phyloP scores from a whole-genome alignment of 1,140 invertebrate species.

The Microplitis mediator region DNA sequence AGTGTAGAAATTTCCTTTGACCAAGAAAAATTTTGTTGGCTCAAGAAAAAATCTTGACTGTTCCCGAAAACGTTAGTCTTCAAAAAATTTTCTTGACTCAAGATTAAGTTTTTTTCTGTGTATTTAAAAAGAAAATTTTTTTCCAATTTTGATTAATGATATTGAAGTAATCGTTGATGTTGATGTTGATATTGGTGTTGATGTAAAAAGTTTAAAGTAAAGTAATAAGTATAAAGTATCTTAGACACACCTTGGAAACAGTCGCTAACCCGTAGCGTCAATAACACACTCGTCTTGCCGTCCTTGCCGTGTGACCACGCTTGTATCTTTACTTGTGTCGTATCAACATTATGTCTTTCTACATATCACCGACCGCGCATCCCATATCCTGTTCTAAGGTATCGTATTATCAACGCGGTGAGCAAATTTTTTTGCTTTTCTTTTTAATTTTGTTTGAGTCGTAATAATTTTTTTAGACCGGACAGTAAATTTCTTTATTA shows the following conservation, averaged over 20 bases:
- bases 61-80: too few relatives aligned
- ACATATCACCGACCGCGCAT: slow-evolving; percentile 15
- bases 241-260: slow-evolving; percentile 11
- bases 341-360: neutral
- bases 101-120: too few relatives aligned
- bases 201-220: neutral
- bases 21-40: too few relatives aligned
- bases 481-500: neutral
- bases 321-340: neutral
- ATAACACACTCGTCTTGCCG: neutral
- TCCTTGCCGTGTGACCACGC: slow-evolving; percentile 12
- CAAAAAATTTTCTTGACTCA: too few relatives aligned
- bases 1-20: too few relatives aligned
- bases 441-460: slow-evolving; percentile 10
- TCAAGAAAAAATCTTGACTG: too few relatives aligned
- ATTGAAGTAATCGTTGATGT: neutral
- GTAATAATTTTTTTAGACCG: neutral
- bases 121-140: too few relatives aligned
- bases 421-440: neutral
- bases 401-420: slow-evolving; percentile 24
- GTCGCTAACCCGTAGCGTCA: slow-evolving; percentile 5
- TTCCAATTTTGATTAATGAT: too few relatives aligned
- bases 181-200: too few relatives aligned
- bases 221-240: neutral
- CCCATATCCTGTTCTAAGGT: slow-evolving; percentile 24